phyloP scores from a whole-genome alignment of 2,113 vertebrate species.

The Nannobrachium achirus region DNA sequence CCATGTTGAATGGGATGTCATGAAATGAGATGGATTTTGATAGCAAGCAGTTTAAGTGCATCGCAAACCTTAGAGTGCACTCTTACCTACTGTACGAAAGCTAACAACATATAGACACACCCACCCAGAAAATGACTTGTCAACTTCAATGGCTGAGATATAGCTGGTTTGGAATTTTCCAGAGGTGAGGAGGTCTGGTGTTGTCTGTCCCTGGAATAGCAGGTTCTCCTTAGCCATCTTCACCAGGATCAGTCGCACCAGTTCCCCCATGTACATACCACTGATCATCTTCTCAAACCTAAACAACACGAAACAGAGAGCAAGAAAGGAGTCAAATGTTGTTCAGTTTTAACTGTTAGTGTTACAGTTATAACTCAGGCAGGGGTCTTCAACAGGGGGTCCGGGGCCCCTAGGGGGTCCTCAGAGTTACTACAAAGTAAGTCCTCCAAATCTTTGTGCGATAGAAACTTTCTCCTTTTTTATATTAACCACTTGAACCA shows the following conservation, averaged over 20 bases:
- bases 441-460: no score
- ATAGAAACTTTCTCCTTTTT: no score
- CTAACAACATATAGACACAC: not conserved
- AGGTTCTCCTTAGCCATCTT: conserved; percentile 92
- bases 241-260: conserved; percentile 94
- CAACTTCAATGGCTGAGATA: conserved; percentile 88
- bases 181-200: conserved; percentile 82
- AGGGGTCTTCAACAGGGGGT: no score
- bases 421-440: no score
- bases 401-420: no score
- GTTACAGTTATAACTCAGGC: no score
- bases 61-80: no score
- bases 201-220: conserved; percentile 86
- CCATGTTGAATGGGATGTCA: no score
- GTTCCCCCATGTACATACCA: conserved; percentile 97
- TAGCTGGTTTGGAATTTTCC: conserved; percentile 88
- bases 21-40: no score
- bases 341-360: no score
- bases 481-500: no score
- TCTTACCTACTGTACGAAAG: not conserved
- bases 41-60: no score
- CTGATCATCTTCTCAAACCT: conserved; percentile 99
- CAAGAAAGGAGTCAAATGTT: not conserved
- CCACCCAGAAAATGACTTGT: conserved; percentile 66
- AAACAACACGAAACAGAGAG: conserved; percentile 6